Evolutionary conservation across 64 coral and sea anemone genomes (phyloP), one percentile per base, ranked within the genome.

Genomic region (Pocillopora damicornis): DNA sequence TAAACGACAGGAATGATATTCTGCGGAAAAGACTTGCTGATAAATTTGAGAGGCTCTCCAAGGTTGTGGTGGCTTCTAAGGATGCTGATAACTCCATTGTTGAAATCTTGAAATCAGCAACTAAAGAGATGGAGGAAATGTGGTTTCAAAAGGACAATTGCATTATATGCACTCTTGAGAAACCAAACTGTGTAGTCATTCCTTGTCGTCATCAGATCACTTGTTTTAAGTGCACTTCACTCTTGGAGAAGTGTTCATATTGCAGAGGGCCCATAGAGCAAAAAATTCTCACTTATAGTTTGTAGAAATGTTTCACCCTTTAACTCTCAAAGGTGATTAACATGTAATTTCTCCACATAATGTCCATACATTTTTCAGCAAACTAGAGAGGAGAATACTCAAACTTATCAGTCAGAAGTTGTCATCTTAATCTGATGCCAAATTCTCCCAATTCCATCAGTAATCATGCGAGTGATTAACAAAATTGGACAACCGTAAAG

Each of bases 91-190:
- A 74, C 26, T 81, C 79, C 35, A 60, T 81, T 23, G 79, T 60
- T 16, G 60, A 88, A 16, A 63, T 92, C 13, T 45, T 60, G 57
- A 81, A 74, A 25, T 79, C 87, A 65, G 75, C 91, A 2, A 38
- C 76, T 25, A 81, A 80, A 71, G 67, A 88, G 61, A 79, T 92
- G 64, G 36, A 87, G 25, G 91, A 92, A 37, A 73, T 92, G 23
- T 80, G 91, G 86, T 86, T 88, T 88, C 91, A 82, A 74, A 92
- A 92, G 66, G 91, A 92, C 88, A 87, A 81, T 11, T 92, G 91
- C 58, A 80, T 92, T 30, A 87, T 92, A 2, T 92, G 91, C 63
- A 56, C 87, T 18, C 59, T 67, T 11, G 86, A 92, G 58, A 92
- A 92, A 63, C 86, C 91, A 34, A 92, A 92, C 37, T 92, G 91